Evolutionary conservation across 2,888 invertebrate species (phyloP).

Genomic region (Drosophila eohydei): DNA sequence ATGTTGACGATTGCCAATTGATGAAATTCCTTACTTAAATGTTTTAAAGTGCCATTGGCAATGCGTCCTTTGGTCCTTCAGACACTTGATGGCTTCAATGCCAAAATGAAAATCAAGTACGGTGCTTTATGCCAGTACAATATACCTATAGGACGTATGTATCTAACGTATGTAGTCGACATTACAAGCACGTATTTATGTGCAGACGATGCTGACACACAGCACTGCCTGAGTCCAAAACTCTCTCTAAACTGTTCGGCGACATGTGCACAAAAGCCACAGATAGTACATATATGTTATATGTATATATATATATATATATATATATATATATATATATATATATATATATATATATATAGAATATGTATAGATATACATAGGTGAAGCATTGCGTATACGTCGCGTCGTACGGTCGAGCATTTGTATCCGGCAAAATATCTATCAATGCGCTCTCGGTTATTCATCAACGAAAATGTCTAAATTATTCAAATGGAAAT

Average conservation of each 20-base stretch:
- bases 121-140: slow-evolving; percentile 35
- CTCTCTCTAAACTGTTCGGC: slow-evolving; percentile 21
- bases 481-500: slow-evolving; percentile 82
- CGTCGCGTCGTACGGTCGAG: slow-evolving; percentile 29
- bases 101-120: slow-evolving; percentile 33
- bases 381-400: slow-evolving; percentile 44
- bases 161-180: not conserved
- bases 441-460: slow-evolving; percentile 81
- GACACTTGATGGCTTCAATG: slow-evolving; percentile 35
- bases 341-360: not conserved
- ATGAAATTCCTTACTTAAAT: slow-evolving; percentile 4
- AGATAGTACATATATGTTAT: slow-evolving; percentile 10
- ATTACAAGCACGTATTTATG: slow-evolving; percentile 4
- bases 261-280: slow-evolving; percentile 24
- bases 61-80: slow-evolving; percentile 30
- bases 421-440: slow-evolving; percentile 47
- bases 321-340: not conserved
- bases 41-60: slow-evolving; percentile 25
- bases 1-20: slow-evolving; percentile 8
- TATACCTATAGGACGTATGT: slow-evolving; percentile 14
- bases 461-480: slow-evolving; percentile 82
- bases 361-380: not conserved
- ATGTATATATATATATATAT: not conserved
- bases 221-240: slow-evolving; percentile 26
- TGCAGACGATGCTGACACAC: slow-evolving; percentile 35